Base-by-base conservation (phyloP, 2,888 invertebrate genomes). In the Drosophila formosana region DNA sequence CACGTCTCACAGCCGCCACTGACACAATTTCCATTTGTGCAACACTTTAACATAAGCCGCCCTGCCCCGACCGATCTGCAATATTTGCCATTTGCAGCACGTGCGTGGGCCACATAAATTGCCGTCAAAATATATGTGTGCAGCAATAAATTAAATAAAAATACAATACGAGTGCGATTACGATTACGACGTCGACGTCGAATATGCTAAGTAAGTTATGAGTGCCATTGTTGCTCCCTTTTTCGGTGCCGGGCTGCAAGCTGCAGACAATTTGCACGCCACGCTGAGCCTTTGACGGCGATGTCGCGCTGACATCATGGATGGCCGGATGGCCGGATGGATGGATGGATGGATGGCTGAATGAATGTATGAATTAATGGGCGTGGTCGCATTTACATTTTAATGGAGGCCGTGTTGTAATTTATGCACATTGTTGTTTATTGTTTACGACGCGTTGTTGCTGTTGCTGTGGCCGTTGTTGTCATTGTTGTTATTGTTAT, bases 51-150 rank as follows among this genome's bases (percentile, higher is more conserved):
- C 18, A 1, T 63, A 50, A 34, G 25, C 41, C 11, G 69, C 43
- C 64, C 50, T 11, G 3, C 11, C 7, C 37, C 43, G 26, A 45
- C 26, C 53, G 37, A 28, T 37, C 50, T 28, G 25, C 6, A 39
- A 50, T 46, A 41, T 41, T 6, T 30, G 6, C 30, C 30, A 57
- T 47, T 50, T 58, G 72, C 78, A 78, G 80, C 87, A 87, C 80
- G 83, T 84, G 87, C 84, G 78, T 84, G 75, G 65, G 68, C 57
- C 73, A 65, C 80, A 87, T 80, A 75, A 81, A 87, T 80, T 82
- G 53, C 45, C 78, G 55, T 68, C 73, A 62, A 80, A 84, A 82
- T 82, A 72, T 46, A 72, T 46, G 26, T 80, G 79, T 74, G 72
- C 74, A 61, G 62, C 60, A 80, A 84, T 84, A 80, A 84, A 74